These are phyloP conservation scores for Coelogynopora nodosa DNA, from an alignment of 2,888 invertebrate species.

Conservation along the genomic window DNA sequence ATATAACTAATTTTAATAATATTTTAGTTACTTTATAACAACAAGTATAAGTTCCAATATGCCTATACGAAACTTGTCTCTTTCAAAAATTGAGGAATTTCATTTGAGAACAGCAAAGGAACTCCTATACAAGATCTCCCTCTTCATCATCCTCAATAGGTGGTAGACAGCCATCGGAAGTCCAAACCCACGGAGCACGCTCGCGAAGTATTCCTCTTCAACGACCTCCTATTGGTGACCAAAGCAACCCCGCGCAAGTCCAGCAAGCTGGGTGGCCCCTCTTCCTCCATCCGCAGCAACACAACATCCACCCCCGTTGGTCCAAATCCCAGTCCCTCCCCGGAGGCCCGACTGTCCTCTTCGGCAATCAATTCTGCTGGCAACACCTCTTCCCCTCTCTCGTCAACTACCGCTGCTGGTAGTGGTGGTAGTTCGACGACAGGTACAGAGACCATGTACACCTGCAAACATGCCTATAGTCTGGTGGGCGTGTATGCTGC, in stretches of 20 bases:
- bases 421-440: neutral
- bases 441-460: neutral
- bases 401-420: neutral
- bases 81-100: no score
- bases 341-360: neutral
- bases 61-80: no score
- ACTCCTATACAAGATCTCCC: no score
- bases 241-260: neutral
- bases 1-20: no score
- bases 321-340: neutral
- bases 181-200: constrained; percentile 71
- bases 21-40: no score
- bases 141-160: no score
- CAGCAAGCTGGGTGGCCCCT: neutral
- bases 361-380: neutral
- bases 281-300: neutral
- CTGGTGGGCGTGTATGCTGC: neutral
- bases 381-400: neutral
- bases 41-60: no score
- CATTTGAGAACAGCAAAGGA: no score
- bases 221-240: constrained; percentile 81
- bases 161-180: neutral
- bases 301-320: neutral
- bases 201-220: constrained; percentile 92
- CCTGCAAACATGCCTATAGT: neutral